These are phyloP conservation scores for Campoletis sonorensis DNA, from an alignment of 1,140 invertebrate species.

Conservation along the genomic window DNA sequence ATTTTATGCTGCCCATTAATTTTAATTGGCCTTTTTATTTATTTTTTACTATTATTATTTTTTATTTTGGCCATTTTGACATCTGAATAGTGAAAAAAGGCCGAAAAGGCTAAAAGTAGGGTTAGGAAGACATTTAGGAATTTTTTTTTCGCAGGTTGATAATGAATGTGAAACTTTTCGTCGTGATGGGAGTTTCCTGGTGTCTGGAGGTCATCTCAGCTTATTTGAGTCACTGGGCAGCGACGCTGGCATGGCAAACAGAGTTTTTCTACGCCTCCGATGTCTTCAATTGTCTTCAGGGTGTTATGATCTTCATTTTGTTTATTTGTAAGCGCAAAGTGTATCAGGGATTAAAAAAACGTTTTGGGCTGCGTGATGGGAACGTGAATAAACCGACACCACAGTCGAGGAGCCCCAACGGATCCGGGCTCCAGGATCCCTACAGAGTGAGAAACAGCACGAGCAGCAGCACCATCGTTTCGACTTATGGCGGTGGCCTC, in stretches of 20 bases:
- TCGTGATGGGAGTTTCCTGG: slow-evolving; percentile 87
- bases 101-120: not conserved
- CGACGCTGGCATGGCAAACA: slow-evolving; percentile 44
- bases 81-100: too few relatives aligned
- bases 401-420: slow-evolving; percentile 28
- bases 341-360: slow-evolving; percentile 59
- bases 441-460: slow-evolving; percentile 58
- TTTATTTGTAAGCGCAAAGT: slow-evolving; percentile 81
- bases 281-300: slow-evolving; percentile 80
- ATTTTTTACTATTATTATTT: too few relatives aligned
- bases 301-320: slow-evolving; percentile 81
- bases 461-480: slow-evolving; percentile 64
- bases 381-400: slow-evolving; percentile 20
- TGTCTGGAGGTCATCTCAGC: slow-evolving; percentile 81
- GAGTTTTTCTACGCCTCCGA: slow-evolving; percentile 75
- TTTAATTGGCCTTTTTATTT: too few relatives aligned
- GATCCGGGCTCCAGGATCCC: slow-evolving; percentile 58
- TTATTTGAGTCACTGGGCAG: slow-evolving; percentile 57
- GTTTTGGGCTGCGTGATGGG: slow-evolving; percentile 44
- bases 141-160: slow-evolving; percentile 76
- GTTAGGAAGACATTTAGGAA: slow-evolving; percentile 8
- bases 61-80: too few relatives aligned
- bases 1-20: too few relatives aligned
- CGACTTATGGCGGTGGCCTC: slow-evolving; percentile 49
- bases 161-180: slow-evolving; percentile 84